Base-by-base conservation (phyloP, 1,140 invertebrate species). In the Sinella curviseta region DNA sequence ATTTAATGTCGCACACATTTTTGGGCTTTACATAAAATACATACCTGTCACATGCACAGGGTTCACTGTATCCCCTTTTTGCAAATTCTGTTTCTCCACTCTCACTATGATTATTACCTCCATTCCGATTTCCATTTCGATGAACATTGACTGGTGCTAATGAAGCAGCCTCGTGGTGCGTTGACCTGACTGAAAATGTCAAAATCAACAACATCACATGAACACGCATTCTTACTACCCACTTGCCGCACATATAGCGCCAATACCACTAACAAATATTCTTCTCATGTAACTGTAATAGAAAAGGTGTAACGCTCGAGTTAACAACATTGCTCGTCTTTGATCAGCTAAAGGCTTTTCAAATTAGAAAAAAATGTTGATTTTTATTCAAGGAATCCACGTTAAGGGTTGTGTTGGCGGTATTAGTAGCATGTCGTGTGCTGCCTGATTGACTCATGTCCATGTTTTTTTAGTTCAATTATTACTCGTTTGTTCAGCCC, bases 31-130 rank as follows among this genome's bases (percentile, higher is more conserved):
- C 8, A 48, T 48, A 8, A 48, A 48, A 48, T 48, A 65, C 16
- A 17, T 65, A 65, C 57, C 57, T 76, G 75, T 80, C 78, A 54
- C 78, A 80, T 70, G 57, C 35, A 20, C 78, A 80, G 26, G 78
- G 78, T 14, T 80, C 55, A 0, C 35, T 31, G 35, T 39, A 76
- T 39, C 78, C 78, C 35, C 78, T 3, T 57, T 75, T 75, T 36
- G 36, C n/a, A 28, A 35, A 12, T n/a, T 24, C 73, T 1, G 12
- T 24, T 75, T 75, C 73, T n/a, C 73, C 73, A 26, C 26, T 33
- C 8, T 14, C 30, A 24, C 24, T 70, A 2, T n/a, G 4, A 24
- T 8, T 14, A 24, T n/a, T 24, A 33, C 65, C 31, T 16, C 65
- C 31, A 4, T 12, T 26, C 12, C 57, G 8, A 60, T 4, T 60